A percentile compares a stretch with the other conserved stretches of the same genome.
phyloP scores from a whole-genome alignment of 1,140 invertebrate species.

The Holcopasites calliopsidis region DNA sequence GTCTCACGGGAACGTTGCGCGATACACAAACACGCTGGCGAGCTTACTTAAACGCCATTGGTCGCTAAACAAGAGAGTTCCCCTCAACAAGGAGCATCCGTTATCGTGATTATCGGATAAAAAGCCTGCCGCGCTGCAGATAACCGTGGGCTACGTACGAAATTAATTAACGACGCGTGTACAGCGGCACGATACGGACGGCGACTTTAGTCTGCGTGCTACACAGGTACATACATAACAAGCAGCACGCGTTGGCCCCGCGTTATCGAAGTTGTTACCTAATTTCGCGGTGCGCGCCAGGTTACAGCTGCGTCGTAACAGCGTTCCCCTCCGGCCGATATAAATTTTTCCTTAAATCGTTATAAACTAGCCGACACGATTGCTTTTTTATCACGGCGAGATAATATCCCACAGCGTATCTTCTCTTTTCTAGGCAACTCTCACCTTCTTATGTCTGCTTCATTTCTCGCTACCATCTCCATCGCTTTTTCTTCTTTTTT shows the following conservation, averaged over 20 bases:
- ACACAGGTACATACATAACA: neutral
- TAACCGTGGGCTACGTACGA: neutral
- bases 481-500: neutral
- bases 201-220: neutral
- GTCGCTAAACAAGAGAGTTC: neutral
- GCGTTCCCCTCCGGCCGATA: neutral
- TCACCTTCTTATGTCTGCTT: neutral
- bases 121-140: neutral
- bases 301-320: conserved; percentile 30
- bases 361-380: conserved; percentile 28
- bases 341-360: conserved; percentile 38
- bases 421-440: neutral
- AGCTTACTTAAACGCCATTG: conserved; percentile 14
- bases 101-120: conserved; percentile 39
- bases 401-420: conserved; percentile 19
- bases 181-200: neutral
- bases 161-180: conserved; percentile 39
- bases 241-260: neutral
- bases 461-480: neutral
- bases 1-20: neutral
- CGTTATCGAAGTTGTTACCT: conserved; percentile 42
- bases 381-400: conserved; percentile 40
- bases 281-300: conserved; percentile 23
- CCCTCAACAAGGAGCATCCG: neutral
- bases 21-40: neutral